These are phyloP conservation scores for Agriopis aurantiaria DNA, from an alignment of 2,888 invertebrate genomes.

Conservation along the genomic window DNA sequence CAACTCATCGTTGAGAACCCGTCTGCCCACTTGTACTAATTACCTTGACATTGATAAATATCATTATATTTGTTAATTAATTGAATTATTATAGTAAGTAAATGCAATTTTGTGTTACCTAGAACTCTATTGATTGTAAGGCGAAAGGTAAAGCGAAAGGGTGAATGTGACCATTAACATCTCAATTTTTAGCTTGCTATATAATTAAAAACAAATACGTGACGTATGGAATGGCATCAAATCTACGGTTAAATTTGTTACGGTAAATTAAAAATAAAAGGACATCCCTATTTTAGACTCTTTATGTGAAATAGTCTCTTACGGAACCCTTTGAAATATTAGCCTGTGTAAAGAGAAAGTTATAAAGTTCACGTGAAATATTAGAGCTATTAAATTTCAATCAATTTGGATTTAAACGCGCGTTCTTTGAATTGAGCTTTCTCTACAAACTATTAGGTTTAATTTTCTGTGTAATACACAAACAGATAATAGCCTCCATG, in stretches of 20 bases:
- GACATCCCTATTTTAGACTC: background rate
- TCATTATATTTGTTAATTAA: conserved; percentile 12
- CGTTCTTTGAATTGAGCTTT: conserved; percentile 31
- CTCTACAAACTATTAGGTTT: conserved; percentile 17
- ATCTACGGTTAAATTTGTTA: background rate
- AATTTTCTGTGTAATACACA: conserved; percentile 13
- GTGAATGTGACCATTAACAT: conserved; percentile 8
- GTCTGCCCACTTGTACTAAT: conserved; percentile 51
- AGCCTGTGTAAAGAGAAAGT: conserved; percentile 29
- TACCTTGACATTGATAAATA: conserved; percentile 37
- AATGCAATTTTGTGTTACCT: background rate
- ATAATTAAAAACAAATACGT: background rate
- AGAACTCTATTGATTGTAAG: background rate
- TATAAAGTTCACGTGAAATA: conserved; percentile 25
- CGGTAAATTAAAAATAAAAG: background rate
- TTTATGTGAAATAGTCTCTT: background rate
- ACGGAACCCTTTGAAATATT: conserved; percentile 25
- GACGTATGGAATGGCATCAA: background rate
- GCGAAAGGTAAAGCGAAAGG: conserved; percentile 1
- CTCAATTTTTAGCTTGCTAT: background rate
- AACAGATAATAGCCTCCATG: background rate
- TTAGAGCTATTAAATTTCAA: conserved; percentile 36
- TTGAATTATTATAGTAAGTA: conserved; percentile 16
- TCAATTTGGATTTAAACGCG: conserved; percentile 30
- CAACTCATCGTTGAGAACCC: conserved; percentile 40